Evolutionary conservation across 1,140 invertebrate genomes (phyloP).

Genomic region (Drosophila truncata): DNA sequence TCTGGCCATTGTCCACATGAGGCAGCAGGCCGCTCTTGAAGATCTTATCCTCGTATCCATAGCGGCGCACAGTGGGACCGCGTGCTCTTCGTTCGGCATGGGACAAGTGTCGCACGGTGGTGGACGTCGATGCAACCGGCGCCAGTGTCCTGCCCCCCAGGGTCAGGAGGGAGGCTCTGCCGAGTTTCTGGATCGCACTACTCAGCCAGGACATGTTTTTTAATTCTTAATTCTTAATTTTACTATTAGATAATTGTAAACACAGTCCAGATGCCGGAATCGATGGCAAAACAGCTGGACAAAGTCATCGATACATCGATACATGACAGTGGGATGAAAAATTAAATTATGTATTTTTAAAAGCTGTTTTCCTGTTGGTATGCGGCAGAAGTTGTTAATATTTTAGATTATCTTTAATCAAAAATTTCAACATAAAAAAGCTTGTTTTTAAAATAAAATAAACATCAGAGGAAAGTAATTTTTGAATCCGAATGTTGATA

Average conservation of each 20-base stretch:
- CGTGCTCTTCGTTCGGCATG: slow-evolving; percentile 88
- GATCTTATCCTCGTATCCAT: slow-evolving; percentile 90
- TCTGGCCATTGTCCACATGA: slow-evolving; percentile 86
- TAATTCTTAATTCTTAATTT: slow-evolving; percentile 24
- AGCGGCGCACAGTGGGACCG: slow-evolving; percentile 88
- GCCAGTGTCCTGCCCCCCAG: slow-evolving; percentile 17
- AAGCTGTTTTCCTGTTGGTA: neutral
- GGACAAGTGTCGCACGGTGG: slow-evolving; percentile 87
- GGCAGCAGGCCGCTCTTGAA: slow-evolving; percentile 90
- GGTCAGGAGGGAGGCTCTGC: slow-evolving; percentile 12
- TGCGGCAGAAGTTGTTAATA: neutral
- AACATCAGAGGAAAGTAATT: too few species aligned
- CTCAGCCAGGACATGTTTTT: slow-evolving; percentile 64
- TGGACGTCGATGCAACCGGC: slow-evolving; percentile 23
- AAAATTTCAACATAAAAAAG: too few species aligned
- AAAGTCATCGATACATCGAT: slow-evolving; percentile 12
- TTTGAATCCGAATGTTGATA: too few species aligned
- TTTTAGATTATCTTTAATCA: too few species aligned
- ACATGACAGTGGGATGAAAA: neutral
- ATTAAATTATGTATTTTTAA: neutral
- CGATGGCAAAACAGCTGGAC: slow-evolving; percentile 26
- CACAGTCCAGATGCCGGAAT: slow-evolving; percentile 15
- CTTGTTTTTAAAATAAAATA: too few species aligned
- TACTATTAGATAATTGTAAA: slow-evolving; percentile 79
- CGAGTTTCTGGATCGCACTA: slow-evolving; percentile 56